Evolutionary conservation across 2,888 invertebrate species (phyloP).

Genomic region (Callimorpha dominula): DNA sequence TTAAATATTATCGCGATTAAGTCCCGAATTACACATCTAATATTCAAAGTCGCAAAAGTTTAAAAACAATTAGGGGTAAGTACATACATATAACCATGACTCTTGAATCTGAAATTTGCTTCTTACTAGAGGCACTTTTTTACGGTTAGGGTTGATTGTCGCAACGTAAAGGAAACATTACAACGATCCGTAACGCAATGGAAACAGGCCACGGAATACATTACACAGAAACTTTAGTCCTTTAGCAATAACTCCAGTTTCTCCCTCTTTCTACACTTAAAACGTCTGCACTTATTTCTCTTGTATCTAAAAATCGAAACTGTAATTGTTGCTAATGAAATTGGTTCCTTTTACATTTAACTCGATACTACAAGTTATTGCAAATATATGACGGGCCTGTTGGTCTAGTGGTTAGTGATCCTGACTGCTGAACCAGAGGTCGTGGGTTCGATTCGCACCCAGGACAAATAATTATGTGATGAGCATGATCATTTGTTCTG

Average conservation of each 20-base stretch:
- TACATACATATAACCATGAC: neutral
- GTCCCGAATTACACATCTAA: no score
- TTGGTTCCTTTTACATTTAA: neutral
- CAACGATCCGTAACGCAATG: neutral
- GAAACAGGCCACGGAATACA: constrained; percentile 30
- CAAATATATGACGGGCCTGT: no score
- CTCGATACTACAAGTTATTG: no score
- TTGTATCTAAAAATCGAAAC: neutral
- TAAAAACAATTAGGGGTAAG: no score
- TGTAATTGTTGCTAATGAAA: neutral
- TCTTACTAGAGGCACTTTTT: neutral
- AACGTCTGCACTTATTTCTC: constrained; percentile 28
- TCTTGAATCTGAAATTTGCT: neutral
- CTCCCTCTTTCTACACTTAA: constrained; percentile 28
- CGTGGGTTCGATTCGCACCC: no score
- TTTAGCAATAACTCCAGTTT: constrained; percentile 42
- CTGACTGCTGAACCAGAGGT: no score
- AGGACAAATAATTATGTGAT: no score
- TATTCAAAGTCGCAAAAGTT: no score
- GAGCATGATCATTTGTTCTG: no score
- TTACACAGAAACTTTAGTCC: constrained; percentile 37
- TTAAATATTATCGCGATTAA: no score
- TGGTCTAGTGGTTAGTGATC: no score
- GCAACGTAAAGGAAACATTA: neutral
- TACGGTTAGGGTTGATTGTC: neutral